Evolutionary conservation across 2,797 vertebrate species (phyloP), one percentile per base, ranked within the genome.

Genomic region (Mus minutoides): DNA sequence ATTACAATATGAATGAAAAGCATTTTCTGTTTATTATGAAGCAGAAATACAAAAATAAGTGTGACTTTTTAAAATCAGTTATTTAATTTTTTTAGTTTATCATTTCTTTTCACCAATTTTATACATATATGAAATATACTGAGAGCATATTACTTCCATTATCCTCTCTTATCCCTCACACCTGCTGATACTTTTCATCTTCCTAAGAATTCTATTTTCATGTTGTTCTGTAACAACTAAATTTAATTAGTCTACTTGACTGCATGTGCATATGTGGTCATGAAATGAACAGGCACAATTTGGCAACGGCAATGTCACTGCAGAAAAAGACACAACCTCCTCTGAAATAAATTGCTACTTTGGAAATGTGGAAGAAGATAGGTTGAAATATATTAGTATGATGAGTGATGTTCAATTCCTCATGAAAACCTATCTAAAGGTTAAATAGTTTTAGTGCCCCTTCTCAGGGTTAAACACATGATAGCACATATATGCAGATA

Each of bases 341-440:
- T 10, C 21, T 31, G 37, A 52, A 86, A 87, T 24, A 1, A 71
- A 14, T 1, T 86, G 12, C 0, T 37, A 26, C 17, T 9, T 37
- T 71, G 12, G 5, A n/a, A 52, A n/a, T 69, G 21, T 85, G 21
- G 2, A 8, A n/a, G 22, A 29, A 22, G 11, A 24, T 52, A 67
- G 12, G 67, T 67, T 6, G 22, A 64, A 67, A 85, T n/a, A 3
- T 22, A 67, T n/a, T 64, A 3, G 14, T 52, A 67, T n/a, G 11
- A 14, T 49, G 2, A 24, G 24, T 13, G 0, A 8, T n/a, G 43
- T n/a, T n/a, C 11, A 85, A n/a, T 71, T 54, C 8, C 4, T 22
- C 13, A 37, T 52, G 10, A 16, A 85, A 12, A 86, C 6, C 2
- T 37, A 0, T 37, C 16, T 9, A 37, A 86, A 29, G 7, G 4